Conservation (phyloP, 2,113 vertebrate species). For the Daubentonia madagascariensis region DNA sequence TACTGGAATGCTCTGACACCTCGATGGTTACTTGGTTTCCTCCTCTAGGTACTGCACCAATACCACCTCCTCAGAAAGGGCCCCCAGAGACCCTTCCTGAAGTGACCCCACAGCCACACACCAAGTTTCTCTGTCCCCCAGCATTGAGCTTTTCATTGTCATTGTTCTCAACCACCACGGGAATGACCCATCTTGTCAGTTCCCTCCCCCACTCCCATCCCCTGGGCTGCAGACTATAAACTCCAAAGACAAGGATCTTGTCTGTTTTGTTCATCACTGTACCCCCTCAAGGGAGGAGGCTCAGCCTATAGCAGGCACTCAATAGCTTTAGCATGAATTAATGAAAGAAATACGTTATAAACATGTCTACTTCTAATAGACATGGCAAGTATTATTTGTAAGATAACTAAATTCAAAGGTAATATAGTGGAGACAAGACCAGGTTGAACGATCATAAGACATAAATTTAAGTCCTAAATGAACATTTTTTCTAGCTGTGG, state of each 20-base stretch:
- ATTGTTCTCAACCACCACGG: neutral
- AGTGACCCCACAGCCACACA: neutral
- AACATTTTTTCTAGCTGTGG: neutral
- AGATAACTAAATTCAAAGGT: neutral
- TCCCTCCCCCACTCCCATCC: neutral
- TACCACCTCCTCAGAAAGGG: neutral
- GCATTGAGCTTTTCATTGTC: neutral
- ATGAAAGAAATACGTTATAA: neutral
- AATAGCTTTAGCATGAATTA: neutral
- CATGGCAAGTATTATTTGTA: neutral
- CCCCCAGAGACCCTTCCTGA: neutral
- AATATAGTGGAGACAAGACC: neutral
- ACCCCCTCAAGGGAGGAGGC: too few relatives aligned
- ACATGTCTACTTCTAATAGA: neutral
- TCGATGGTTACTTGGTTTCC: neutral
- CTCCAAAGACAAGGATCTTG: neutral
- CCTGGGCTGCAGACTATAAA: neutral
- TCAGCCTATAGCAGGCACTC: neutral
- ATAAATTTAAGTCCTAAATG: neutral
- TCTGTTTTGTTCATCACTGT: neutral
- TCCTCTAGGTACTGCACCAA: neutral
- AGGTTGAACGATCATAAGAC: neutral
- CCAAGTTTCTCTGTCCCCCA: neutral
- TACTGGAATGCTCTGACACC: neutral
- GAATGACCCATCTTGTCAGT: too few relatives aligned